Conservation (phyloP, 2,888 invertebrate species). For the Brenthis daphne region DNA sequence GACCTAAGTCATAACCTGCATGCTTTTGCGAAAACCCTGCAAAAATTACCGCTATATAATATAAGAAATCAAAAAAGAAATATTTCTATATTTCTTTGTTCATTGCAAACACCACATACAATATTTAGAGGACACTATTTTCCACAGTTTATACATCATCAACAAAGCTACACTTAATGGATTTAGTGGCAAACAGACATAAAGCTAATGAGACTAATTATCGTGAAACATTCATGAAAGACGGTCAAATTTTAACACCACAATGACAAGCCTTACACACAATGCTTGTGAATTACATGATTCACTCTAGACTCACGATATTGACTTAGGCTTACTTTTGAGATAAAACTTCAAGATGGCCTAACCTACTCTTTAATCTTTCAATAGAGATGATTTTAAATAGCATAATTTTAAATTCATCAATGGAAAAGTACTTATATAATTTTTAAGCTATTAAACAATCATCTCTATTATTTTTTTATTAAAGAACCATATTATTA, state of each 20-base stretch:
- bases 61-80: slow-evolving; percentile 39
- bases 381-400: slow-evolving; percentile 9
- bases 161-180: slow-evolving; percentile 39
- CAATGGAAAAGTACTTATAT: neutral
- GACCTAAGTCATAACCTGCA: slow-evolving; percentile 72
- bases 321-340: slow-evolving; percentile 26
- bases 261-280: slow-evolving; percentile 52
- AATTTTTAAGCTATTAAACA: neutral
- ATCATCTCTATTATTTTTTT: no score
- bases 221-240: slow-evolving; percentile 55
- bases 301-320: slow-evolving; percentile 36
- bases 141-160: slow-evolving; percentile 69
- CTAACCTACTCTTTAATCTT: slow-evolving; percentile 29
- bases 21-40: slow-evolving; percentile 67
- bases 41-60: slow-evolving; percentile 48
- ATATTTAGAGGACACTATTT: slow-evolving; percentile 61
- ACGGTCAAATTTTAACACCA: slow-evolving; percentile 60
- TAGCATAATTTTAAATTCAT: slow-evolving; percentile 4
- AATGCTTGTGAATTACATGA: slow-evolving; percentile 42
- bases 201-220: slow-evolving; percentile 63
- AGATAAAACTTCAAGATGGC: slow-evolving; percentile 36
- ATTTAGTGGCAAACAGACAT: slow-evolving; percentile 59
- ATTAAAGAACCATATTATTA: no score
- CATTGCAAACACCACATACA: slow-evolving; percentile 51
- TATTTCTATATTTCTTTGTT: slow-evolving; percentile 21